Base-by-base conservation (phyloP, 2,888 invertebrate species). In the Xanthia icteritia region DNA sequence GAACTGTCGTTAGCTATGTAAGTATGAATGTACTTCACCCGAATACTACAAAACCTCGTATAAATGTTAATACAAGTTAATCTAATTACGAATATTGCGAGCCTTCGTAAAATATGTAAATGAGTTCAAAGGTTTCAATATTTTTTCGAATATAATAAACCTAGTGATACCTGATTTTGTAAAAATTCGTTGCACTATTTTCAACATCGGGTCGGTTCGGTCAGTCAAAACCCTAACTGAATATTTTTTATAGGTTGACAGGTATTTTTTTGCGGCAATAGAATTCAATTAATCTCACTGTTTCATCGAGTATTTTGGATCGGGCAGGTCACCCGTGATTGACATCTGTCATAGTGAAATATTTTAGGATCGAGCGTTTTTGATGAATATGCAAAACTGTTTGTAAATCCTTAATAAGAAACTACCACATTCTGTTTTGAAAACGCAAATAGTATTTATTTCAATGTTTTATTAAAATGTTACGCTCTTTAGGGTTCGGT, bases 221-320 rank as follows among this genome's bases (percentile, higher is more conserved):
- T 73, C 63, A 31, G 31, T 74, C 68, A 65, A 77, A 85, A 69
- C 51, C 36, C 20, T 42, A 68, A 61, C 68, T 42, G 65, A 84
- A 87, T 72, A 67, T 74, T 74, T 84, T 61, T 73, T 64, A 60
- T 64, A 58, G 64, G 45, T 42, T 39, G 36, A 6, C 36, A 51
- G 56, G 87, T 64, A 72, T 85, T 77, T 86, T 83, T 76, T 64
- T 31, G 31, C 67, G 27, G 63, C 68, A 73, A 81, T 81, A 74
- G 82, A 81, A 81, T 81, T 78, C 71, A 85, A 87, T 87, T 81
- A 85, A 82, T 81, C 73, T 69, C 77, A 58, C 76, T 77, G 72
- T 85, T 85, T 76, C 73, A 68, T 23, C 63, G 85, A 77, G 64
- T 83, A 70, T 83, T 86, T 84, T 72, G 64, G 56, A 71, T 54